Base-by-base conservation (phyloP, 2,888 invertebrate genomes). In the Fragum sueziense region DNA sequence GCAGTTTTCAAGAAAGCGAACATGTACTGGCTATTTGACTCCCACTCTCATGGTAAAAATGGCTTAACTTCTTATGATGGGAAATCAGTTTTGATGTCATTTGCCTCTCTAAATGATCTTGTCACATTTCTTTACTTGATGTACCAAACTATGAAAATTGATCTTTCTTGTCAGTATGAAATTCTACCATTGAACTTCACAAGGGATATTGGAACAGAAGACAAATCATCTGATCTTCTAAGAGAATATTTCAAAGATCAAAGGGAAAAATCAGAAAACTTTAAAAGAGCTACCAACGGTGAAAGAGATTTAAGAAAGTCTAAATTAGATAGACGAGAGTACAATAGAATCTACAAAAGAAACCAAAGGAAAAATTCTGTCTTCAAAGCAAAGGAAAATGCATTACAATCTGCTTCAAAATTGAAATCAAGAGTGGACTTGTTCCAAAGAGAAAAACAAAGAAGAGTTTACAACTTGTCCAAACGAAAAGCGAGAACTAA, bases 81-180 rank as follows among this genome's bases (percentile, higher is more conserved):
- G 11, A 76, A 67, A 61, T 73, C 74, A 68, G 41, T 74, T 4
- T 41, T 81, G 17, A 29, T 70, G 9, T 70, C 67, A 34, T 74
- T 74, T 68, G 1, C 3, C 22, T 51, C 61, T 25, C 11, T 74
- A 59, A 70, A 78, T 20, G 77, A 77, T 52, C 59, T 78, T 17
- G 65, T 78, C 17, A 65, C 31, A 4, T 78, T 52, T 41, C 27
- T 74, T 73, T 78, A 78, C 65, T 62, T 57, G 11, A n/a, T 79
- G 57, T 74, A 79, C 61, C 31, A 74, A 11, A 79, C 70, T 41
- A 70, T 74, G 74, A 25, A 41, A 17, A 74, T 78, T 65, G 70
- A 74, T 57, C n/a, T 78, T 4, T 31, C 34, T 31, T 51, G 27
- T 29, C 77, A 77, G 37, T 73, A 31, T 73, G 77, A 73, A 20